phyloP scores from a whole-genome alignment of 1,140 invertebrate species.

The Andricus grossulariae region DNA sequence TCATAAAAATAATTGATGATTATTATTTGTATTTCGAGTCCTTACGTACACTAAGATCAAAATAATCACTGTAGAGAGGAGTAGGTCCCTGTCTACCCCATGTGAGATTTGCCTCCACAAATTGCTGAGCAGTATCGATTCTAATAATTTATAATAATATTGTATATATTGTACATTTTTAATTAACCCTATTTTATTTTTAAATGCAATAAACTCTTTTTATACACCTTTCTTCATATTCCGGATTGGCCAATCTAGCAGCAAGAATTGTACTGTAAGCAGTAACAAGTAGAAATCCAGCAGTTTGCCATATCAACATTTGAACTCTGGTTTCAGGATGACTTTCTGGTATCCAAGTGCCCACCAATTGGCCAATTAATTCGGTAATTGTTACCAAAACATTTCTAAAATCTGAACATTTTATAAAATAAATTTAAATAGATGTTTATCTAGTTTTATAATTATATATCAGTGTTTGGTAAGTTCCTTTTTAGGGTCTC shows the following conservation, averaged over 20 bases:
- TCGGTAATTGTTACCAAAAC: slow-evolving; percentile 58
- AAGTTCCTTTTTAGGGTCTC: too few species aligned
- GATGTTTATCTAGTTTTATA: neutral
- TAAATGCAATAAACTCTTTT: neutral
- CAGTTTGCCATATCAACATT: slow-evolving; percentile 64
- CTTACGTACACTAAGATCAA: slow-evolving; percentile 54
- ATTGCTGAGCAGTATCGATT: slow-evolving; percentile 65
- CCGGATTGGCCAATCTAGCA: slow-evolving; percentile 59
- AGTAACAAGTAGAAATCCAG: slow-evolving; percentile 63
- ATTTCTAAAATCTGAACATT: slow-evolving; percentile 56
- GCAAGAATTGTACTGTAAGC: slow-evolving; percentile 68
- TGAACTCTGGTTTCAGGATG: slow-evolving; percentile 51
- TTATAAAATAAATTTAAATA: slow-evolving; percentile 26
- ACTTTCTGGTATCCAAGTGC: slow-evolving; percentile 55
- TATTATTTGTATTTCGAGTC: slow-evolving; percentile 1
- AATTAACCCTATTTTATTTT: slow-evolving; percentile 7
- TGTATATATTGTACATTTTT: neutral
- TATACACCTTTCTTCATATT: slow-evolving; percentile 63
- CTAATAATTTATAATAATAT: slow-evolving; percentile 44
- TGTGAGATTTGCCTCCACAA: slow-evolving; percentile 61
- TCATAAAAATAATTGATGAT: slow-evolving; percentile 5
- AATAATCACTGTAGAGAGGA: slow-evolving; percentile 57
- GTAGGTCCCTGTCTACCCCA: slow-evolving; percentile 57
- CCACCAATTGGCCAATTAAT: slow-evolving; percentile 61
- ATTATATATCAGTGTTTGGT: neutral